phyloP scores from a whole-genome alignment of 2,888 invertebrate species.

The Pristionchus mayeri region DNA sequence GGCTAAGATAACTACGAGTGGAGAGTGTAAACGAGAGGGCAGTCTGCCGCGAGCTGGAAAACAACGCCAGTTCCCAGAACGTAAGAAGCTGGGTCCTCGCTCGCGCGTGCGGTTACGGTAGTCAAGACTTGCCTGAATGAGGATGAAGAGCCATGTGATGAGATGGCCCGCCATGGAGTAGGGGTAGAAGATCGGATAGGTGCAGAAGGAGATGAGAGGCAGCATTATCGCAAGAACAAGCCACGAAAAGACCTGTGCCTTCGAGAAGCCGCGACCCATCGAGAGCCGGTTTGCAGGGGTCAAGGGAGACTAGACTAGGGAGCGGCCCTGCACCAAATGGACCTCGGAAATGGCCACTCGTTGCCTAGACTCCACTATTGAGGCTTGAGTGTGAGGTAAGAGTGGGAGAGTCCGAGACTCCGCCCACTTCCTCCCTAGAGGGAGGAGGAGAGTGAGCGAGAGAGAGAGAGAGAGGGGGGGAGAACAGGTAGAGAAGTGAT shows the following conservation, averaged over 20 bases:
- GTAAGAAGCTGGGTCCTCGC: too few species aligned
- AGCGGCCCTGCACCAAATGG: neutral
- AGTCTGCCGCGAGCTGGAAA: too few species aligned
- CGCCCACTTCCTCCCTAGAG: neutral
- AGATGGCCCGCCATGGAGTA: neutral
- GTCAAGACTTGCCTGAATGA: neutral
- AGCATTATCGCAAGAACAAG: neutral
- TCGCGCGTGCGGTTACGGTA: too few species aligned
- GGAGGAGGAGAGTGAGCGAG: neutral
- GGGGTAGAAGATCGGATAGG: neutral
- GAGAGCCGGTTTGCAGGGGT: neutral
- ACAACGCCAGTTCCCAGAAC: too few species aligned
- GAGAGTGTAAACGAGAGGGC: too few species aligned
- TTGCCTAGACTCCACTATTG: constrained; percentile 34
- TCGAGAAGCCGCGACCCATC: neutral
- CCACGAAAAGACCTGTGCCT: constrained; percentile 19
- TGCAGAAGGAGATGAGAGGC: neutral
- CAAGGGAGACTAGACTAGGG: neutral
- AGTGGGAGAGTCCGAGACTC: neutral
- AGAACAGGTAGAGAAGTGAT: neutral
- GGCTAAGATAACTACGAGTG: neutral
- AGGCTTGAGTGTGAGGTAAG: neutral
- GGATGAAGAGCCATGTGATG: neutral
- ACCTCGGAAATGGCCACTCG: neutral
- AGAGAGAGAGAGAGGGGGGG: neutral